A percentile compares a stretch with the other conserved stretches of the same genome.
phyloP scores from a whole-genome alignment of 2,888 invertebrate genomes.

The Phortica okadai region DNA sequence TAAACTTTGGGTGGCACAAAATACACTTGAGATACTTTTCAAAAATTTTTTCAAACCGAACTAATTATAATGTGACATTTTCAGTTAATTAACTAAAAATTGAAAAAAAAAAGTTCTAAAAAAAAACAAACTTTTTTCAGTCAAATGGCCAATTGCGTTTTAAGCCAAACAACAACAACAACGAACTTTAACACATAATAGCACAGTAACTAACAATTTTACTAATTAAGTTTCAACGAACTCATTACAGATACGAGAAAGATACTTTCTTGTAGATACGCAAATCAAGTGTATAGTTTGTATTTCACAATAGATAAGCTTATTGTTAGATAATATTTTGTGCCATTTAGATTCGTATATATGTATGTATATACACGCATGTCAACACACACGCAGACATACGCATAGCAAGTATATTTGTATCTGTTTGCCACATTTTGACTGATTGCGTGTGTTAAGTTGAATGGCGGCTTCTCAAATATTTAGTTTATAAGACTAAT shows the following conservation, averaged over 20 bases:
- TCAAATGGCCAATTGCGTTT: no score
- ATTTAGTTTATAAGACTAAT: not conserved
- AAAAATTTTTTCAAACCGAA: no score
- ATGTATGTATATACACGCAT: not conserved
- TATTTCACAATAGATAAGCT: conserved; percentile 25
- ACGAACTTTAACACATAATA: not conserved
- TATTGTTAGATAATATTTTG: conserved; percentile 23
- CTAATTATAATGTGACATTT: no score
- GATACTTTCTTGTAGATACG: not conserved
- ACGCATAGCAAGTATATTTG: not conserved
- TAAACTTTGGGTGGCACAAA: no score
- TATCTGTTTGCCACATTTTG: not conserved
- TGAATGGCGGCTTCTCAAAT: conserved; percentile 4
- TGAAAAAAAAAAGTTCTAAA: no score
- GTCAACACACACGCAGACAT: not conserved
- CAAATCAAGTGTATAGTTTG: conserved; percentile 7
- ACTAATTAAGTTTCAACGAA: not conserved
- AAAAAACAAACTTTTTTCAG: no score
- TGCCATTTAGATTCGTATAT: conserved; percentile 12
- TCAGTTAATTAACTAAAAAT: no score
- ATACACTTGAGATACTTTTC: no score
- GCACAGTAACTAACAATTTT: not conserved
- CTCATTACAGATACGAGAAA: not conserved
- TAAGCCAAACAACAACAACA: no score
- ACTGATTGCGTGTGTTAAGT: not conserved